Evolutionary conservation across 2,888 invertebrate genomes (phyloP).

Genomic region (Plutella xylostella): DNA sequence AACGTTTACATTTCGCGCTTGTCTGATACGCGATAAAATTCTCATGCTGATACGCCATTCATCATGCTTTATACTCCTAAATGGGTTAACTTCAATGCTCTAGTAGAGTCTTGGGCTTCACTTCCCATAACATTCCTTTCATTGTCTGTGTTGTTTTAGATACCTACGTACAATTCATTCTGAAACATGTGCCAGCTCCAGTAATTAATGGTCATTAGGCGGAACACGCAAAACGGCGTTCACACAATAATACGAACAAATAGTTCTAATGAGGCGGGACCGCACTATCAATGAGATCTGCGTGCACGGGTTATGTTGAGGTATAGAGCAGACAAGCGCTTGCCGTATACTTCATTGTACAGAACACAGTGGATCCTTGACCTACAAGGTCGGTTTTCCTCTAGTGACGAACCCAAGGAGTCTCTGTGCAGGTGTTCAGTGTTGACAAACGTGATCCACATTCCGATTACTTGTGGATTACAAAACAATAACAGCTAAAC

Average conservation of each 20-base stretch:
- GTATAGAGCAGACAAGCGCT: not conserved
- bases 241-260: conserved; percentile 8
- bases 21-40: conserved; percentile 35
- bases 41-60: conserved; percentile 18
- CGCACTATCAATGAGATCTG: no score
- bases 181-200: not conserved
- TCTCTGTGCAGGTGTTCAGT: conserved; percentile 3
- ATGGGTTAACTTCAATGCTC: no score
- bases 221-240: conserved; percentile 13
- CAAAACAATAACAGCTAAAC: conserved; percentile 31
- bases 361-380: conserved; percentile 4
- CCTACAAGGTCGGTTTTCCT: not conserved
- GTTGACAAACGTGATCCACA: conserved; percentile 23
- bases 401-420: conserved; percentile 21
- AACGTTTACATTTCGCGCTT: conserved; percentile 33
- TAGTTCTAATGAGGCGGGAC: conserved; percentile 17
- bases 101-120: no score
- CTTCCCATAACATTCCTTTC: no score
- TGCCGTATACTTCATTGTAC: not conserved
- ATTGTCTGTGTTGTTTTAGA: no score
- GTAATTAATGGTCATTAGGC: conserved; percentile 16
- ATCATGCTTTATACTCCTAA: no score
- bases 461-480: conserved; percentile 25
- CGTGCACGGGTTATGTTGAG: no score
- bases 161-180: no score